Base-by-base conservation (phyloP, 2,888 invertebrate genomes). In the Macrosoma leucophasiata region DNA sequence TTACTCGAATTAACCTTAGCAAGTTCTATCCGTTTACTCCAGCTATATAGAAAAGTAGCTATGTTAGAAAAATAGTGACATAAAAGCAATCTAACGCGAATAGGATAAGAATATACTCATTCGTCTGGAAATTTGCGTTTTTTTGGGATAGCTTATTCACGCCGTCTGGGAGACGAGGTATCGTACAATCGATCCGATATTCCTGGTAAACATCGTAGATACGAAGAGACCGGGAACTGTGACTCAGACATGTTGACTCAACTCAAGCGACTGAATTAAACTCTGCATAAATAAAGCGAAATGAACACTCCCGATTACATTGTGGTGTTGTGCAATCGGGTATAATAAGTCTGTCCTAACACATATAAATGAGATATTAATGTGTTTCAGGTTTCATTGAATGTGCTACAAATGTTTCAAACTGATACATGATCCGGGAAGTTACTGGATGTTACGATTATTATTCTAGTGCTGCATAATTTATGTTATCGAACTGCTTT, bases 231-330 rank as follows among this genome's bases (percentile, higher is more conserved):
- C 41, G 48, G 43, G 41, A 39, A 27, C 21, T 34, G 23, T 54
- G 55, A 56, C 34, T 56, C 53, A 56, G 24, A 13, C 29, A 26
- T n/a, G n/a, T 46, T 56, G 56, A 56, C 41, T 54, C 52, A 52
- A 44, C 17, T 26, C 41, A 59, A 62, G 55, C 36, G 53, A 47
- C 59, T 57, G 56, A 62, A 61, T 69, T 67, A 62, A 58, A 48
- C 53, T 27, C 38, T 29, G 37, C 36, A 41, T 41, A 43, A 44
- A 48, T 43, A 39, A 39, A 34, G 37, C 41, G 30, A 40, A 43
- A 43, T 38, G 39, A 34, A 25, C 27, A 33, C 28, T 36, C 13
- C n/a, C 33, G 35, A 45, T 42, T 46, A 43, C 48, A 40, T 39
- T 36, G 37, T 41, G 18, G 14, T 39, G 39, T 48, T 50, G 43